These are phyloP conservation scores for Ormia ochracea DNA, from an alignment of 2,888 invertebrate genomes.

Conservation along the genomic window DNA sequence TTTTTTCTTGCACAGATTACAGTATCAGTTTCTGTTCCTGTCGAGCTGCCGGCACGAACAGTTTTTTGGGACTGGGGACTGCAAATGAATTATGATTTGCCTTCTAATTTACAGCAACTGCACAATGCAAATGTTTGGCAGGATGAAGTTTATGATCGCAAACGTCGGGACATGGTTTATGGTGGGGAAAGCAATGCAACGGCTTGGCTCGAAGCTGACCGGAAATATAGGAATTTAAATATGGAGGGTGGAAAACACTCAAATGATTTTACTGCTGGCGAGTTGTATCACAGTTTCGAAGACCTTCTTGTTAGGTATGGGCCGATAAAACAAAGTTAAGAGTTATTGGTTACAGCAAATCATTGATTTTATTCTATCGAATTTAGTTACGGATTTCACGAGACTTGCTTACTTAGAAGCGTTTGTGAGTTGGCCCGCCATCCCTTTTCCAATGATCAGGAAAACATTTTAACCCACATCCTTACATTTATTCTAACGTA, in stretches of 20 bases:
- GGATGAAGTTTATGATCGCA: constrained; percentile 60
- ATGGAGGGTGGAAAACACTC: constrained; percentile 65
- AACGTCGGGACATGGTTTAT: constrained; percentile 21
- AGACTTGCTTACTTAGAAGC: constrained; percentile 82
- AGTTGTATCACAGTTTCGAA: constrained; percentile 73
- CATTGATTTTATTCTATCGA: no score
- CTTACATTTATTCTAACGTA: constrained; percentile 83
- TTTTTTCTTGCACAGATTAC: constrained; percentile 68
- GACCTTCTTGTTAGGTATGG: constrained; percentile 66
- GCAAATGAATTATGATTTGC: constrained; percentile 72
- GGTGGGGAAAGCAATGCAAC: constrained; percentile 28
- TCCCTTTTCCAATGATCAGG: constrained; percentile 78
- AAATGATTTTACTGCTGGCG: constrained; percentile 74
- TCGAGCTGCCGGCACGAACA: constrained; percentile 70
- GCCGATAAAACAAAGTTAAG: not conserved
- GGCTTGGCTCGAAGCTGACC: not conserved
- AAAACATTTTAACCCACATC: constrained; percentile 82
- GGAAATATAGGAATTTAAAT: not conserved
- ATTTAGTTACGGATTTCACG: constrained; percentile 81
- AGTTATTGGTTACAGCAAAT: not conserved
- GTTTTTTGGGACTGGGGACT: constrained; percentile 75
- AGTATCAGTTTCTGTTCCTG: constrained; percentile 71
- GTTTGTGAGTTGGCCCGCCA: constrained; percentile 83
- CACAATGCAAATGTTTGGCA: constrained; percentile 73
- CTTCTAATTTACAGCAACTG: constrained; percentile 67